Evolutionary conservation across 2,888 invertebrate species (phyloP).

Genomic region (Cataglyphis cursor): DNA sequence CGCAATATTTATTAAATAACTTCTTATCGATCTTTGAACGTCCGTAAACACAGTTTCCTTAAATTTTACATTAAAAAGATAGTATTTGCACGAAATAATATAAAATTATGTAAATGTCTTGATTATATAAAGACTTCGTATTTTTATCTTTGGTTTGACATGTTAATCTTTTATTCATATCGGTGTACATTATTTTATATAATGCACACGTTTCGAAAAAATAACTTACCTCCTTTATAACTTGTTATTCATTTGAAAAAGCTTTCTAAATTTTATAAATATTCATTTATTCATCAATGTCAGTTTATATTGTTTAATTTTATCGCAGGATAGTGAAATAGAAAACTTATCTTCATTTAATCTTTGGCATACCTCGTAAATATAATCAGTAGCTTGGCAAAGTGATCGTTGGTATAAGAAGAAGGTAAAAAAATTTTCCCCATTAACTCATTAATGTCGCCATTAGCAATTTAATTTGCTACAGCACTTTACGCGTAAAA

Average conservation of each 20-base stretch:
- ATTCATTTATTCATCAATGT: not conserved
- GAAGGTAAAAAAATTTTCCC: constrained; percentile 13
- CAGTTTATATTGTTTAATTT: not conserved
- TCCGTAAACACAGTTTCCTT: not conserved
- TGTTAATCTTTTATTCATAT: not conserved
- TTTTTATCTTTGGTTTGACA: not conserved
- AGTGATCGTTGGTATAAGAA: constrained; percentile 10
- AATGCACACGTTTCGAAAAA: not conserved
- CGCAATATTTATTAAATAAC: constrained; percentile 20
- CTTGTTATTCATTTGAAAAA: not conserved
- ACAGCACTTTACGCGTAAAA: not conserved
- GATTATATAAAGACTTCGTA: not conserved
- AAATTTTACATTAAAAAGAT: not conserved
- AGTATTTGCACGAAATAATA: not conserved
- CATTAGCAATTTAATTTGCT: constrained; percentile 28
- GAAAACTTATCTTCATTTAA: not conserved
- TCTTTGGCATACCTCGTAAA: constrained; percentile 11
- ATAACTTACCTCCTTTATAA: not conserved
- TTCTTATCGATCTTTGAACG: constrained; percentile 9
- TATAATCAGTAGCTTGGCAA: not conserved
- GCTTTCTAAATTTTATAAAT: not conserved
- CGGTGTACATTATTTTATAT: not conserved
- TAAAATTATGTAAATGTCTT: constrained; percentile 21
- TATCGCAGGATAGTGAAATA: not conserved
- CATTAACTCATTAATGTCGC: constrained; percentile 24